Conservation (phyloP, 1,140 invertebrate genomes). For the Lanistes nyassanus region DNA sequence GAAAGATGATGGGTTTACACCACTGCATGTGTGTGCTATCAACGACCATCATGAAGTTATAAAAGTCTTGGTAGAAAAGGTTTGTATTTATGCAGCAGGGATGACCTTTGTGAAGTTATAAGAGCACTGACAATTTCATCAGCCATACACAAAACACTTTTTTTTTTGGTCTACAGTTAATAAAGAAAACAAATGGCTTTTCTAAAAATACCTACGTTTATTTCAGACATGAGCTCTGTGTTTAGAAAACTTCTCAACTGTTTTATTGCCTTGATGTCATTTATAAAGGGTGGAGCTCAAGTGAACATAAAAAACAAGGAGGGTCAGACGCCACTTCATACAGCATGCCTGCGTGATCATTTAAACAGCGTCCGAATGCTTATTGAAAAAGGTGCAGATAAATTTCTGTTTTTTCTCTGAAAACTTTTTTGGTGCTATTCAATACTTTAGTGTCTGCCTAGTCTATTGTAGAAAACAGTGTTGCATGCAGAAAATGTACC, state of each 20-base stretch:
- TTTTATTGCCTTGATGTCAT: not conserved
- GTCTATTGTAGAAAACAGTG: too few relatives aligned
- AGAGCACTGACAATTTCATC: too few relatives aligned
- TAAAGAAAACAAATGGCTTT: not conserved
- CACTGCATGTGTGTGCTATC: conserved; percentile 34
- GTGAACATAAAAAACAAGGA: conserved; percentile 1
- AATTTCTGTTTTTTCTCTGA: not conserved
- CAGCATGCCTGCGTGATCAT: not conserved
- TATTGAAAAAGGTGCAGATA: conserved; percentile 2
- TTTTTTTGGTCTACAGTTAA: not conserved
- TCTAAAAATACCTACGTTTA: not conserved
- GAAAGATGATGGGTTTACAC: conserved; percentile 36
- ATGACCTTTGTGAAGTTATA: too few relatives aligned
- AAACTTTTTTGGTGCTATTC: not conserved
- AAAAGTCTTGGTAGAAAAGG: conserved; percentile 27
- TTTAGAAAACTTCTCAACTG: not conserved
- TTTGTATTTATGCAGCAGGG: too few relatives aligned
- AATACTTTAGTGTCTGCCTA: not conserved
- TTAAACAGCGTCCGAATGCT: conserved; percentile 7
- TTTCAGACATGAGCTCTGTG: not conserved
- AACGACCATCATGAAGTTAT: conserved; percentile 28
- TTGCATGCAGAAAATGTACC: too few relatives aligned
- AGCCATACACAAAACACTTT: not conserved
- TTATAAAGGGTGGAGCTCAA: not conserved
- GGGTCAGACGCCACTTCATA: conserved; percentile 11